Base-by-base conservation (phyloP, 2,113 vertebrate species). In the Girardinichthys multiradiatus region DNA sequence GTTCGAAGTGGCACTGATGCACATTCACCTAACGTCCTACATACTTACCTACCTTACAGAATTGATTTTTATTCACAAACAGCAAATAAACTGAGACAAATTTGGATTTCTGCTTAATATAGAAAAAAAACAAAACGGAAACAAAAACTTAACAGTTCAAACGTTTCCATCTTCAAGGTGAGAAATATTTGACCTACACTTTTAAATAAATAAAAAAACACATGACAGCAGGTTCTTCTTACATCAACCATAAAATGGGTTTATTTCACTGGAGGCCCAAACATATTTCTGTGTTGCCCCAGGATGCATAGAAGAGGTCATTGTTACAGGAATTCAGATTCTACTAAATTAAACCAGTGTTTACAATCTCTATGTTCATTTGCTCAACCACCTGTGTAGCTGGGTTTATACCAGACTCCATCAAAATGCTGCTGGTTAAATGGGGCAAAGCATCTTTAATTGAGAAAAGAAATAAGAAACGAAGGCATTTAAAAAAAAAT, bases 161-260 rank as follows among this genome's bases (percentile, higher is more conserved):
- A n/a, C n/a, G n/a, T n/a, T n/a, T n/a, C n/a, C n/a, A n/a, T n/a
- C 29, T 31, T 33, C 17, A n/a, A 7, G 29, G 21, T 54, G 17
- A 12, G 29, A 19, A 68, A 68, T 31, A 31, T 45, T 45, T 15
- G 4, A 45, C 42, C 42, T 45, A 4, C 42, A 45, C 42, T 45
- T 45, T 15, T 4, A 45, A 45, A 45, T 4, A 19, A 45, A 45
- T 13, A 17, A 45, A 61, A 86, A 80, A 80, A 85, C 59, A 80
- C 68, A 73, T 70, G 58, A 83, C 74, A 2, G 29, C 9, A 8
- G 48, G 37, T 64, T 86, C 58, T 84, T 90, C 74, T 71, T 91
- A 90, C 89, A 89, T 80, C 83, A 93, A 91, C 91, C 92, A 93
- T 91, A 93, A 86, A 89, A 90, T 87, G 84, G 77, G 90, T 94